Evolutionary conservation across 2,113 vertebrate genomes (phyloP).

Genomic region (Eulacestoma nigropectus): DNA sequence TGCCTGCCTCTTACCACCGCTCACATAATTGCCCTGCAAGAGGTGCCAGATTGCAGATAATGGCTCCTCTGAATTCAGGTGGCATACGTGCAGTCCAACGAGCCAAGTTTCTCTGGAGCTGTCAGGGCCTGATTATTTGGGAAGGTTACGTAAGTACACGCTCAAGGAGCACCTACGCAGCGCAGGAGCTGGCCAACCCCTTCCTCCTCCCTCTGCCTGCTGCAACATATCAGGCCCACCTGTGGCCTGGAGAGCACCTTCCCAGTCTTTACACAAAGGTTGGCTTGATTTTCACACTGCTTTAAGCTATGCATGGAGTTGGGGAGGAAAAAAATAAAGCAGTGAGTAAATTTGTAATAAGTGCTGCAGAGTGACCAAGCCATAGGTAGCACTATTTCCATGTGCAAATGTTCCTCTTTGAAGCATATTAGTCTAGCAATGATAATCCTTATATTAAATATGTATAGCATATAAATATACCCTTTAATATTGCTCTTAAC

Average conservation of each 20-base stretch:
- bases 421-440: not conserved
- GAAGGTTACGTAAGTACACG: not conserved
- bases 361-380: not conserved
- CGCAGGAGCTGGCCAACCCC: not conserved
- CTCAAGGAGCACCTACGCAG: slow-evolving; percentile 19
- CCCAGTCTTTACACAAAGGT: not conserved
- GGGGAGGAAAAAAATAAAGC: not conserved
- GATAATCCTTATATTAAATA: not conserved
- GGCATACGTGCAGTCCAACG: not conserved
- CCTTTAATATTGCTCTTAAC: not conserved
- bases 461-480: not conserved
- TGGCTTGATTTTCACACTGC: not conserved
- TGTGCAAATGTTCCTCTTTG: not conserved
- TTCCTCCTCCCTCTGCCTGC: not conserved
- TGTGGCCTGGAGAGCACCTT: not conserved
- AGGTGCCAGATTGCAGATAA: slow-evolving; percentile 31
- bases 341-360: not conserved
- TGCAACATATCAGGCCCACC: not conserved
- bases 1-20: not conserved
- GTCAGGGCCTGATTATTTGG: slow-evolving; percentile 45
- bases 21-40: not conserved
- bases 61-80: not conserved
- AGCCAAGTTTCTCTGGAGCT: slow-evolving; percentile 56
- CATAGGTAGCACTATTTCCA: too few relatives aligned
- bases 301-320: not conserved